These are phyloP conservation scores for Orestias chungarensis DNA, from an alignment of 2,797 vertebrate species.

Conservation along the genomic window DNA sequence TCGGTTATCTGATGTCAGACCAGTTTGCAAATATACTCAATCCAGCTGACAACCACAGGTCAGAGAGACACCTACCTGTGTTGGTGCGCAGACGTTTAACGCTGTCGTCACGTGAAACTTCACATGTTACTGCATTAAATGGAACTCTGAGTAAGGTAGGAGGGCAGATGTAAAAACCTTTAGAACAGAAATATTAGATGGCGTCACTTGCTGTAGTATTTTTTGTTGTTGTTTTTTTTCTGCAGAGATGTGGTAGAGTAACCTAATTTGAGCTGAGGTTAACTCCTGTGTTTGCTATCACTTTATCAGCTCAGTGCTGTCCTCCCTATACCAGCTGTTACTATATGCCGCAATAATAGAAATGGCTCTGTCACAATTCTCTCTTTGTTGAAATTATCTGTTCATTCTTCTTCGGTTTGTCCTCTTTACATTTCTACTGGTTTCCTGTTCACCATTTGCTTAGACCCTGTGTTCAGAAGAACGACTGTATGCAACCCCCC, in stretches of 20 bases:
- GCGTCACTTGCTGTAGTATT: too few species aligned
- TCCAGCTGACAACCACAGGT: neutral
- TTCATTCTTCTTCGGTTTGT: conserved; percentile 18
- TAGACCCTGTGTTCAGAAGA: conserved; percentile 18
- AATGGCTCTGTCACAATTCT: conserved; percentile 28
- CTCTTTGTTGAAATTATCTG: conserved; percentile 26
- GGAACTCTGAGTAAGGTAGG: neutral
- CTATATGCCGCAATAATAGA: conserved; percentile 11
- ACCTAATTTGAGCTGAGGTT: conserved; percentile 17
- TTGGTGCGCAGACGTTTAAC: neutral
- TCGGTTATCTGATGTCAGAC: neutral
- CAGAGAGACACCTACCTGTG: neutral
- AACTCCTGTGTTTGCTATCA: conserved; percentile 15
- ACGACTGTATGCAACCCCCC: conserved; percentile 1
- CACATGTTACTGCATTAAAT: neutral
- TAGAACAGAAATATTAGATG: too few species aligned
- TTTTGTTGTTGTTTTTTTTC: conserved; percentile 6
- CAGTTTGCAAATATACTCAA: neutral
- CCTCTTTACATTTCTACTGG: conserved; percentile 8
- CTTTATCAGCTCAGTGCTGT: conserved; percentile 31
- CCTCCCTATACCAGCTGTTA: conserved; percentile 20
- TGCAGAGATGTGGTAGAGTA: conserved; percentile 5
- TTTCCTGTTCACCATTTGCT: conserved; percentile 18
- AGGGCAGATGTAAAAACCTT: neutral
- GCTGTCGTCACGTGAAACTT: neutral